Percentiles rank a stretch among this genome's conserved stretches.
Evolutionary conservation across 2,888 invertebrate genomes (phyloP).

Genomic region (Synergus itoensis): DNA sequence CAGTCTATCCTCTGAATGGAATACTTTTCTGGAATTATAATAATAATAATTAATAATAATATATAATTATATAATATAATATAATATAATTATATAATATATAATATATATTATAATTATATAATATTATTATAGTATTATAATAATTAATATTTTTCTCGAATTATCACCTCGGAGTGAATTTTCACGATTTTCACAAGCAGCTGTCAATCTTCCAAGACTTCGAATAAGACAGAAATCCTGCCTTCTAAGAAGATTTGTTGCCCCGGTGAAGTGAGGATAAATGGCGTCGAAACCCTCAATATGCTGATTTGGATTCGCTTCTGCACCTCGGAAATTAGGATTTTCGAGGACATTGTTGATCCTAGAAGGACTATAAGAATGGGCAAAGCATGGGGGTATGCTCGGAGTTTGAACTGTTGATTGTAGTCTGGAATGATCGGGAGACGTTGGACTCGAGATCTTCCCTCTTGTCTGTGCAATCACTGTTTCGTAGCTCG

Average conservation of each 20-base stretch:
- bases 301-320: constrained; percentile 48
- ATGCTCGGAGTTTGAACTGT: constrained; percentile 57
- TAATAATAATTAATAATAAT: too few species aligned
- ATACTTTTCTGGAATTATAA: constrained; percentile 48
- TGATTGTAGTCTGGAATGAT: constrained; percentile 57
- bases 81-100: too few species aligned
- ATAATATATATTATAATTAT: too few species aligned
- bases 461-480: constrained; percentile 73
- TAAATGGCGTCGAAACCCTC: constrained; percentile 52
- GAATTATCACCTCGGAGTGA: constrained; percentile 42
- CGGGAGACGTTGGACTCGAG: constrained; percentile 68
- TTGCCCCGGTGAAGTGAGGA: constrained; percentile 51
- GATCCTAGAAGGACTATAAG: constrained; percentile 60
- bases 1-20: constrained; percentile 50
- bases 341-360: constrained; percentile 49
- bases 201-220: constrained; percentile 51
- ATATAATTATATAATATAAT: too few species aligned
- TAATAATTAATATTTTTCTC: too few species aligned
- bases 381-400: constrained; percentile 65
- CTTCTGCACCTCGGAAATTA: constrained; percentile 52
- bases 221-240: constrained; percentile 57
- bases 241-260: constrained; percentile 45
- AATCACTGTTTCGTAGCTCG: constrained; percentile 79
- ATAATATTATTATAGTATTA: too few species aligned
- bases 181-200: constrained; percentile 56